Base-by-base conservation (phyloP, 23 tunicate genomes). In the Styela clava region DNA sequence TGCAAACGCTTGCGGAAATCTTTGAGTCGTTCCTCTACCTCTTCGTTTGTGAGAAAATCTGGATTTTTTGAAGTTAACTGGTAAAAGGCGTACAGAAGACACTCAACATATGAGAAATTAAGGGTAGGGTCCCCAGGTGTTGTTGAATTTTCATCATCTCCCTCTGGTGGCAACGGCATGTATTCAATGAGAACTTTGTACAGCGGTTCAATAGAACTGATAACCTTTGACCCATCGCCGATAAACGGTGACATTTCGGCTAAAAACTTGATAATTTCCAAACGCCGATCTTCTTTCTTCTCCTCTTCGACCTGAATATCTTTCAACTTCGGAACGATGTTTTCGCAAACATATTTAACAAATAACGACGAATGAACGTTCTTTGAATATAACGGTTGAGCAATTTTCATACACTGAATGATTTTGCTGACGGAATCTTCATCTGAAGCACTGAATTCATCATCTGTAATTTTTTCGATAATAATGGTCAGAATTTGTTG, bases 41-140 rank as follows among this genome's bases (percentile, higher is more conserved):
- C 91, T 52, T 92, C 92, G 12, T 68, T 61, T 1, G 92, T 79
- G 36, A 92, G 70, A 30, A 92, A 92, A 67, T 87, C 88, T 19
- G 69, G 76, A 51, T 87, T 74, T 31, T 79, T 61, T 34, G 79
- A 52, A 7, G 85, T 82, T 12, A 92, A 12, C 34, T 92, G 92
- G 56, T 92, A 90, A 77, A 92, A 87, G 18, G 97, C 62, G 31
- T 52, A 87, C 83, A 92, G 94, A 36, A 92, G 68, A 63, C 97
- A 92, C 69, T 92, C 97, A 34, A 87, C 97, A 69, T 92, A 83
- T 1, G 97, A 92, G 52, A 92, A 92, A 35, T 92, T 83, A 12
- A 92, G 52, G 31, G 87, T 87, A 2, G 88, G 92, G 18, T 92
- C 79, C 1, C 28, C 88, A 5, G 28, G 31, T 27, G 44, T 33